Conservation (phyloP, 2,888 invertebrate species). For the Eupithecia abbreviata region DNA sequence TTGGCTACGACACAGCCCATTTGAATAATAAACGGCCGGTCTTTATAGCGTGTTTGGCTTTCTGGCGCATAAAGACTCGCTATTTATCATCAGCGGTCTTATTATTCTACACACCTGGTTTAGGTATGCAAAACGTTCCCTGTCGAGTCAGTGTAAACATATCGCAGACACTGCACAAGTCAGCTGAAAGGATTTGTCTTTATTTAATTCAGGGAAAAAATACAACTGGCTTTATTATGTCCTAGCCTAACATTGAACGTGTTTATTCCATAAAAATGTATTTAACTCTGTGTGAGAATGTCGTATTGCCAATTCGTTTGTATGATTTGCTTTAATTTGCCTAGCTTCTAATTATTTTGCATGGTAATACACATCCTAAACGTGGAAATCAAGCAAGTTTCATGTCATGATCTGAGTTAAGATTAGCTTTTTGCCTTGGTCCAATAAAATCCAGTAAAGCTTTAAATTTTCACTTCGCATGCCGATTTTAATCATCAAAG, state of each 20-base stretch:
- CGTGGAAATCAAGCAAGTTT: neutral
- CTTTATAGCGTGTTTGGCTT: constrained; percentile 27
- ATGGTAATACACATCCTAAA: neutral
- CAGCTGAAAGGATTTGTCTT: constrained; percentile 31
- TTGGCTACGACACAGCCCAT: constrained; percentile 35
- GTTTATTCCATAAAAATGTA: neutral
- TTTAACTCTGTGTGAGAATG: neutral
- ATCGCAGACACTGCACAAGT: constrained; percentile 35
- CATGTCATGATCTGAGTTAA: neutral
- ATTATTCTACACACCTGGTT: constrained; percentile 34
- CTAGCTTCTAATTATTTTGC: constrained; percentile 8
- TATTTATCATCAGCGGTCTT: constrained; percentile 32
- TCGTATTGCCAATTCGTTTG: constrained; percentile 8
- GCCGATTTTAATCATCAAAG: too few species aligned
- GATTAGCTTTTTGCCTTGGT: neutral
- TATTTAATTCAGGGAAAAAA: constrained; percentile 6
- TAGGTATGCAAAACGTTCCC: constrained; percentile 28
- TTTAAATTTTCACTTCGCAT: neutral
- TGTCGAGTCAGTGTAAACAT: constrained; percentile 25
- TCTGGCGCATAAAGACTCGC: constrained; percentile 31
- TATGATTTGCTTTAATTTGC: constrained; percentile 7
- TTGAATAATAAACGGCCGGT: constrained; percentile 35
- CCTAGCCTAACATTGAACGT: neutral
- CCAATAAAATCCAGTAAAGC: neutral
- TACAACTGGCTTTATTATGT: neutral